phyloP scores from a whole-genome alignment of 2,888 invertebrate genomes.

The Hedychridium roseum region DNA sequence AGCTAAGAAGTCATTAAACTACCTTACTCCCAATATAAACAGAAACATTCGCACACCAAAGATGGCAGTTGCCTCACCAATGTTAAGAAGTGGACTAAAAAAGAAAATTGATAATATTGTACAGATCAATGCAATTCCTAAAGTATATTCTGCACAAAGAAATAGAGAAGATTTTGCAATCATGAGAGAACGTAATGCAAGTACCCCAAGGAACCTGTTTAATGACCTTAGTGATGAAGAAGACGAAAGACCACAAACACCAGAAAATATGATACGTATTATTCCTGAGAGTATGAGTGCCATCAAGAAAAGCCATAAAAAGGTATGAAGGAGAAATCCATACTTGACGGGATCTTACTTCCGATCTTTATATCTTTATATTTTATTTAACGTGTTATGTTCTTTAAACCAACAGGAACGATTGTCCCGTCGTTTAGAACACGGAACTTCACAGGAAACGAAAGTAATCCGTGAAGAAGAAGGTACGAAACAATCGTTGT shows the following conservation, averaged over 20 bases:
- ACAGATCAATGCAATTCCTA: conserved; percentile 35
- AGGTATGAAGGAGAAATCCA: conserved; percentile 42
- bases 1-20: conserved; percentile 40
- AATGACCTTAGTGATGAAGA: conserved; percentile 45
- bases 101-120: conserved; percentile 41
- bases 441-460: conserved; percentile 13
- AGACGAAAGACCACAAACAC: conserved; percentile 43
- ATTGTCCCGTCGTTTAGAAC: conserved; percentile 33
- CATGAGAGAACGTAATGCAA: conserved; percentile 30
- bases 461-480: conserved; percentile 1
- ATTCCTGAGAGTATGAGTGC: conserved; percentile 57
- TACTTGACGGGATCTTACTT: not conserved
- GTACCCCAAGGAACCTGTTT: conserved; percentile 54
- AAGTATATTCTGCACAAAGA: conserved; percentile 27
- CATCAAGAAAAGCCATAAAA: conserved; percentile 56
- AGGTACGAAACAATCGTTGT: not conserved
- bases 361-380: not conserved
- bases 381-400: conserved; percentile 4
- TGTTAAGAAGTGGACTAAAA: conserved; percentile 34
- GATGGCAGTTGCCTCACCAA: conserved; percentile 27
- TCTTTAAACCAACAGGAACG: conserved; percentile 34
- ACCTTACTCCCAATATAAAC: conserved; percentile 34
- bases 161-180: conserved; percentile 18
- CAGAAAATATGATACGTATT: conserved; percentile 46
- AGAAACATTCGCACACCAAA: conserved; percentile 7